These are phyloP conservation scores for Atlantisia rogersi DNA, from an alignment of 2,113 vertebrate genomes.

Conservation along the genomic window DNA sequence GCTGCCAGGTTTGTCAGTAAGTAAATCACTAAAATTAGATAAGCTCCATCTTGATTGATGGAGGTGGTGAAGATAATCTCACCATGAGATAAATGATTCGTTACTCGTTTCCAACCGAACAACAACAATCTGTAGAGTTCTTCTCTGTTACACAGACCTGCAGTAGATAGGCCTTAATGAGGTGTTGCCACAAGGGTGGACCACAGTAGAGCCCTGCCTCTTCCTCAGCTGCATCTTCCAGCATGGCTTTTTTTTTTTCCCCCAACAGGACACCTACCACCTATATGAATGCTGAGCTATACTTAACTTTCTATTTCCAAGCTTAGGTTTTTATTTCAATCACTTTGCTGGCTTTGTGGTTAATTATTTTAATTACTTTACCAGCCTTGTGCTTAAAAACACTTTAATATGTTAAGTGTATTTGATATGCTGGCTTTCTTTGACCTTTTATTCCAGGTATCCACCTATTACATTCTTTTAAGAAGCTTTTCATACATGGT, in stretches of 20 bases:
- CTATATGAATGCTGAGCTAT: background rate
- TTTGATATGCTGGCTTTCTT: background rate
- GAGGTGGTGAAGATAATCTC: background rate
- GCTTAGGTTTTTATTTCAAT: background rate
- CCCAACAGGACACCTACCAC: background rate
- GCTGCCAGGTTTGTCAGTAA: background rate
- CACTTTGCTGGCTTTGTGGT: background rate
- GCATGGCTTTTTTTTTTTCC: background rate
- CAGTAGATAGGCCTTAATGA: background rate
- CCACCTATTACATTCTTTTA: background rate
- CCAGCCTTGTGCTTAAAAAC: background rate
- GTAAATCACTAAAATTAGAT: background rate
- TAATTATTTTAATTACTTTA: background rate
- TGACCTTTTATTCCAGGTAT: background rate
- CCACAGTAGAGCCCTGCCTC: accelerated
- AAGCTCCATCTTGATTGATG: background rate
- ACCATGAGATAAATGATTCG: background rate
- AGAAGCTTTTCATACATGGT: background rate
- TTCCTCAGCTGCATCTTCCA: background rate
- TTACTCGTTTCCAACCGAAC: background rate
- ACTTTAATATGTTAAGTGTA: background rate
- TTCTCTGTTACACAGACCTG: background rate
- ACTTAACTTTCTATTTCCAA: background rate
- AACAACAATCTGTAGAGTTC: background rate
- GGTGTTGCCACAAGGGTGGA: background rate